Evolutionary conservation across 2,888 invertebrate species (phyloP).

Genomic region (Athetis lepigone): DNA sequence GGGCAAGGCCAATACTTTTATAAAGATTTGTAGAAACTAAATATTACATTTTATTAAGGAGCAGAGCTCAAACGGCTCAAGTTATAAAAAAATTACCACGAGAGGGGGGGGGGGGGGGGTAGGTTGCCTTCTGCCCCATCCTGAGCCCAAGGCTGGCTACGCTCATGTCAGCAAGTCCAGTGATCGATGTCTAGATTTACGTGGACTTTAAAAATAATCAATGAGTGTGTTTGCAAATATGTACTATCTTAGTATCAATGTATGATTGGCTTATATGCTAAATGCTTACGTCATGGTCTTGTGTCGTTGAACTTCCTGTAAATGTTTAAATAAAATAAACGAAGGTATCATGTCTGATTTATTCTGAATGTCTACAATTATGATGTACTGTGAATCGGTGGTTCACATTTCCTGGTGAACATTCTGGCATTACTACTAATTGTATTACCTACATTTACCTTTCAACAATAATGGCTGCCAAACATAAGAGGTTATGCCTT

Average conservation of each 20-base stretch:
- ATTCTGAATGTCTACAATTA: not conserved
- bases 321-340: not conserved
- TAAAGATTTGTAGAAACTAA: no score
- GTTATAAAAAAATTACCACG: no score
- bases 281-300: slow-evolving; percentile 60
- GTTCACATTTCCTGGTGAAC: not conserved
- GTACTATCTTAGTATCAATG: not conserved
- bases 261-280: slow-evolving; percentile 42
- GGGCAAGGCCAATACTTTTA: no score
- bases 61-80: no score
- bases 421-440: not conserved
- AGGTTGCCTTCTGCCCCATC: no score
- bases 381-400: not conserved
- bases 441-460: not conserved
- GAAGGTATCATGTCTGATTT: not conserved
- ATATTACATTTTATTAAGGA: no score
- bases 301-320: slow-evolving; percentile 57
- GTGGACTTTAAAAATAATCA: slow-evolving; percentile 16
- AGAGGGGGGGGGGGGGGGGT: no score
- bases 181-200: not conserved
- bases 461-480: not conserved
- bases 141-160: no score
- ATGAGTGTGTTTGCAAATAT: slow-evolving; percentile 26
- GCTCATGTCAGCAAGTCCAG: not conserved
- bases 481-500: not conserved